Conservation (phyloP, 2,888 invertebrate species). For the Lithophane semibrunnea region DNA sequence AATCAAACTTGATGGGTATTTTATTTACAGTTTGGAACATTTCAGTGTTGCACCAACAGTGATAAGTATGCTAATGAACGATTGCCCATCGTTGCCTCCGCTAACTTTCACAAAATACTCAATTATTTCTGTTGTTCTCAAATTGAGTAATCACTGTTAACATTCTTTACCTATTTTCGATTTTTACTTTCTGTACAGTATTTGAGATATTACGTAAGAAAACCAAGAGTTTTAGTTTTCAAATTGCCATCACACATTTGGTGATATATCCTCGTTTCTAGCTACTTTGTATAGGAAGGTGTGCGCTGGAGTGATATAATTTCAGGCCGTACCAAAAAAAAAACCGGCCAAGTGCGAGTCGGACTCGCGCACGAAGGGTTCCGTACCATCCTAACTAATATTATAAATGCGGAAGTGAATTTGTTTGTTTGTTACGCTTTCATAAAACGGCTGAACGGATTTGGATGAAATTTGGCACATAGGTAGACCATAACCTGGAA, state of each 20-base stretch:
- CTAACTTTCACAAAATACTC: constrained; percentile 52
- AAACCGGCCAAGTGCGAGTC: too few species aligned
- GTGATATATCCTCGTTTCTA: background rate
- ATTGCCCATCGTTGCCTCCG: constrained; percentile 24
- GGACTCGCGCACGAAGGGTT: too few species aligned
- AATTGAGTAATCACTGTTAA: constrained; percentile 20
- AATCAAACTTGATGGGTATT: background rate
- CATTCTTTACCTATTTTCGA: constrained; percentile 10
- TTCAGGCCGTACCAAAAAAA: background rate
- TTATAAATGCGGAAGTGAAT: too few species aligned
- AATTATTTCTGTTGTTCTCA: constrained; percentile 34
- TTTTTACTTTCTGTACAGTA: constrained; percentile 24
- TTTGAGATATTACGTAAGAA: constrained; percentile 12
- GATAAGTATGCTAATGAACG: constrained; percentile 41
- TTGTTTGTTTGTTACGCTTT: too few species aligned
- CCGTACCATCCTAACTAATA: too few species aligned
- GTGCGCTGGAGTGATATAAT: background rate
- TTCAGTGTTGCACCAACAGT: constrained; percentile 12
- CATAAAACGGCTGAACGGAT: too few species aligned
- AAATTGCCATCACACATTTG: background rate
- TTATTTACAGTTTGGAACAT: background rate
- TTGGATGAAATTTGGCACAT: too few species aligned
- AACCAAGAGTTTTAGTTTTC: background rate
- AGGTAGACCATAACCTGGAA: too few species aligned
- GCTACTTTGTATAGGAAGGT: background rate